These are phyloP conservation scores for Orestias chungarensis DNA, from an alignment of 2,797 vertebrate genomes.

Conservation along the genomic window DNA sequence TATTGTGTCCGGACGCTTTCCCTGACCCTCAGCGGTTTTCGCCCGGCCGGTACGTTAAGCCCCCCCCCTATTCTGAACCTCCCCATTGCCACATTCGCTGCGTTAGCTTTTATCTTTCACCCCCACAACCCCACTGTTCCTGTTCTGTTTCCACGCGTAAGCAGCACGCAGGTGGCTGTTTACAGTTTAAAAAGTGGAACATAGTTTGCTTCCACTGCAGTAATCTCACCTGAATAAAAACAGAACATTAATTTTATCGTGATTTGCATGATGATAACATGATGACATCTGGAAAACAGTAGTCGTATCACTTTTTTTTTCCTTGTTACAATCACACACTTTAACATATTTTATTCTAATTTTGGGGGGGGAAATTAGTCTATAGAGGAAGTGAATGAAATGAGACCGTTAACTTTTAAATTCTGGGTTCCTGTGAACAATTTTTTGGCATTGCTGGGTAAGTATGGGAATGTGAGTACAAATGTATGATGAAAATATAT, in stretches of 20 bases:
- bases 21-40: slow-evolving; percentile 76
- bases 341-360: not conserved
- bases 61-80: slow-evolving; percentile 74
- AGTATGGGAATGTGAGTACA: not conserved
- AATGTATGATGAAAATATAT: too few species aligned
- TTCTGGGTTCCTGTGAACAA: not conserved
- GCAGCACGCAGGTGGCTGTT: not conserved
- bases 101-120: slow-evolving; percentile 76
- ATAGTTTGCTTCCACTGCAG: not conserved
- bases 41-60: slow-evolving; percentile 64
- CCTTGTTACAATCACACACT: not conserved
- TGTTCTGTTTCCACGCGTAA: not conserved
- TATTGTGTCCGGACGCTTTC: slow-evolving; percentile 70
- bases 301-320: not conserved
- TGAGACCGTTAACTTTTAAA: too few species aligned
- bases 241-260: too few species aligned
- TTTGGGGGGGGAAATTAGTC: not conserved
- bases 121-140: not conserved
- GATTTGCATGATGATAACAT: too few species aligned
- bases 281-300: not conserved
- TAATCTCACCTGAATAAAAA: not conserved
- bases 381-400: not conserved
- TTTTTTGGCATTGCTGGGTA: not conserved
- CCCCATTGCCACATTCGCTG: slow-evolving; percentile 68
- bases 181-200: not conserved